These are phyloP conservation scores for Conus ventricosus DNA, from an alignment of 1,140 invertebrate species.

Conservation along the genomic window DNA sequence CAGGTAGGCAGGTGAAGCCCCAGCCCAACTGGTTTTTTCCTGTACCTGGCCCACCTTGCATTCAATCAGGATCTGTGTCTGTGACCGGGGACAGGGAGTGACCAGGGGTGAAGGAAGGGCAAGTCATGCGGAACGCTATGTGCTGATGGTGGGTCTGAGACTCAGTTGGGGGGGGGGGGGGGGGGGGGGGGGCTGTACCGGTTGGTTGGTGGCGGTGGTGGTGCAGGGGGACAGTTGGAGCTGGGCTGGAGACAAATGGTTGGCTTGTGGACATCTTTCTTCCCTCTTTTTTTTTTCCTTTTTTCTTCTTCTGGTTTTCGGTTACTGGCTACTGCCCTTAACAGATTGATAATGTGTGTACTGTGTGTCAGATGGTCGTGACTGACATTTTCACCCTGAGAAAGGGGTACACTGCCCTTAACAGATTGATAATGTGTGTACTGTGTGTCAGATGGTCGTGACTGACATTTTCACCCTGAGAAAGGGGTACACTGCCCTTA, in stretches of 20 bases:
- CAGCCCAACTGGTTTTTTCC: too few species aligned
- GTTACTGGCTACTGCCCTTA: too few species aligned
- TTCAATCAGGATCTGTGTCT: not conserved
- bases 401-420: too few species aligned
- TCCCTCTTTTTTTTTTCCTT: not conserved
- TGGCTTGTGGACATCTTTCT: not conserved
- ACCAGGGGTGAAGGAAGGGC: not conserved
- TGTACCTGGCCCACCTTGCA: not conserved
- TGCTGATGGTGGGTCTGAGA: not conserved
- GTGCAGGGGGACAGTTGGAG: not conserved
- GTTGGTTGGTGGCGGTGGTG: too few species aligned
- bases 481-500: too few species aligned
- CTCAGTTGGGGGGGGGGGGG: not conserved
- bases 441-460: too few species aligned
- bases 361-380: too few species aligned
- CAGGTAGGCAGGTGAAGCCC: too few species aligned
- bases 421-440: too few species aligned
- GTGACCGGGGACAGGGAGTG: not conserved
- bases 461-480: too few species aligned
- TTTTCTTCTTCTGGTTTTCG: not conserved
- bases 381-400: too few species aligned
- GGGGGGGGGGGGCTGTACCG: not conserved
- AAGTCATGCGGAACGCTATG: constrained; percentile 13
- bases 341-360: too few species aligned
- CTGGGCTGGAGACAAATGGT: not conserved